A percentile compares a stretch with the other conserved stretches of the same genome.
Conservation (phyloP, 2,113 vertebrate species). For the Gyps fulvus region DNA sequence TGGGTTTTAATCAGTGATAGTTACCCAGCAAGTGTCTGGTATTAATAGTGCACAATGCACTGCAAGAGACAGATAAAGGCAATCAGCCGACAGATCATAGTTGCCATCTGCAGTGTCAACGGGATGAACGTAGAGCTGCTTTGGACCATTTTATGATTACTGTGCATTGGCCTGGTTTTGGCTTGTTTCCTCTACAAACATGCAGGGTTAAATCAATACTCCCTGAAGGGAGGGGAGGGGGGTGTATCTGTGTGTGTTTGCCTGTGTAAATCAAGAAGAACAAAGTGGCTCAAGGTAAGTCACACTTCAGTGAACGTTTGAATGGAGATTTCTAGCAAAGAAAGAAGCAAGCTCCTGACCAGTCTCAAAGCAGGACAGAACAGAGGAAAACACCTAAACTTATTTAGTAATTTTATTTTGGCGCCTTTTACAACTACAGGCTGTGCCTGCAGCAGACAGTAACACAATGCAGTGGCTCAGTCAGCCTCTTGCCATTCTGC, state of each 20-base stretch:
- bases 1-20: neutral
- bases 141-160: neutral
- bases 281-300: neutral
- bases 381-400: neutral
- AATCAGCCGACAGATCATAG: accelerated
- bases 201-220: neutral
- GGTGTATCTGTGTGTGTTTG: neutral
- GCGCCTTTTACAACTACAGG: neutral
- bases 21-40: neutral
- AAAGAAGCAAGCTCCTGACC: neutral
- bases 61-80: neutral
- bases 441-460: neutral
- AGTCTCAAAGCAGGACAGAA: neutral
- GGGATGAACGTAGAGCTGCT: neutral
- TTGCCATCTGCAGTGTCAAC: neutral
- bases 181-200: constrained; percentile 2
- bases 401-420: neutral
- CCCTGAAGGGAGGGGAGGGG: neutral
- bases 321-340: neutral
- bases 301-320: neutral
- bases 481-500: neutral
- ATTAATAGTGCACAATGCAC: neutral
- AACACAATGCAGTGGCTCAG: neutral
- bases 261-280: neutral
- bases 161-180: neutral